Evolutionary conservation across 2,113 vertebrate genomes (phyloP), one percentile per base, ranked within the genome.

Genomic region (Peromyscus californicus): DNA sequence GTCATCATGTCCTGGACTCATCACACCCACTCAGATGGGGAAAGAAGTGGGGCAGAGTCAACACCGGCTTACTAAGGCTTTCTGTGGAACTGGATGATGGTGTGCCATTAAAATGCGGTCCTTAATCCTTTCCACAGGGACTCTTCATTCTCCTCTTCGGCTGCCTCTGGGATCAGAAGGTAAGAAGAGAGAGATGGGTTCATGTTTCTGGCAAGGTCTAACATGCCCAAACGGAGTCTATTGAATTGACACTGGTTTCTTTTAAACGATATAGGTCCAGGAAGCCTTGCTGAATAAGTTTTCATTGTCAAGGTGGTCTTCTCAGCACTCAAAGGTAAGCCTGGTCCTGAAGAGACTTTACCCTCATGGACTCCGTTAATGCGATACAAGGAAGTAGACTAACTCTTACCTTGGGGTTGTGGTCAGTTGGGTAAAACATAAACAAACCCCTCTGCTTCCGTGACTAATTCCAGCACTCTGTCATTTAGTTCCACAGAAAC

Each of bases 91-190:
- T 22, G 39, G 31, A 24, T 42, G 39, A 79, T 16, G 33, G 19
- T 45, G 48, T 63, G 17, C 54, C 29, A 90, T 82, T 95, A 82
- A 96, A 91, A 70, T 26, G 5, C 2, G 21, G 19, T 84, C 88
- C 31, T 75, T 39, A 39, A 80, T 92, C 26, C 29, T 72, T 98
- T 95, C 89, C 96, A 75, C 97, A 99, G 99, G 99, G 99, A 69
- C 98, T 99, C 72, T 98, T 99, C 98, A 99, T 99, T 97, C 95
- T 99, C 85, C 97, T 99, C 67, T 99, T 98, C 79, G 99, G 98
- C 76, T 98, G 98, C 90, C 98, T 99, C 78, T 98, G 98, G 98
- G 99, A 99, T 96, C 98, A 98, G 90, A 99, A 98, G 98, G 99
- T 99, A 98, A 98, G 98, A 92, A 97, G 79, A 78, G 79, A 78